Base-by-base conservation (phyloP, 2,113 vertebrate species). In the Xenus cinereus region DNA sequence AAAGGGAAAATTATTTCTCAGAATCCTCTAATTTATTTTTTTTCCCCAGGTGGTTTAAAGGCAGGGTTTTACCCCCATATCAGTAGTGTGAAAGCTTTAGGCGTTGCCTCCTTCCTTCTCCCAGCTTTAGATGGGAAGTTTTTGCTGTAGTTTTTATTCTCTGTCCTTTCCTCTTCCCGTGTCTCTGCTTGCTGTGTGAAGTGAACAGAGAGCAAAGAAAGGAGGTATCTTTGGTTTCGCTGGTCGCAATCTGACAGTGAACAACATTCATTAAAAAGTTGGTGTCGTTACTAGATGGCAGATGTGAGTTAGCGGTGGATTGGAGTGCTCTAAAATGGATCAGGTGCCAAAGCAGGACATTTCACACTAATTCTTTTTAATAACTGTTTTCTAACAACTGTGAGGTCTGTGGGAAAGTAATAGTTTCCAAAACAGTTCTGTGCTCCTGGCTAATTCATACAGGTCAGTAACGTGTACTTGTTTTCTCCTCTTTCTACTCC, bases 281-380 rank as follows among this genome's bases (percentile, higher is more conserved):
- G 41, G 37, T 72, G 8, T 35, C 16, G 1, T 17, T 59, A 1
- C 5, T 37, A 57, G 86, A 19, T 39, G 50, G 11, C 63, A 89
- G 64, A 17, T 19, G 32, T 0, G 5, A 46, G 43, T n/a, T 72
- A 3, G 20, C 2, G 9, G 35, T 33, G 87, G 35, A 0, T 3
- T 64, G 46, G 51, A 35, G 50, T 2, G 2, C 30, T 63, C 66
- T 63, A 7, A 2, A 24, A 12, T 4, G 39, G 57, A 37, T 37
- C 39, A 27, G 41, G 3, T 27, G 30, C 46, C n/a, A 2, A 43
- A 77, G 33, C 46, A 39, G 67, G 30, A 27, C 26, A 8, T 53
- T 83, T 60, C 59, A 37, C 24, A 45, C 3, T 4, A 35, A 2
- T 59, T 33, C 14, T 19, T 18, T 20, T 68, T 75, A 67, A 45